These are phyloP conservation scores for Perognathus longimembris DNA, from an alignment of 2,113 vertebrate genomes.

Conservation along the genomic window DNA sequence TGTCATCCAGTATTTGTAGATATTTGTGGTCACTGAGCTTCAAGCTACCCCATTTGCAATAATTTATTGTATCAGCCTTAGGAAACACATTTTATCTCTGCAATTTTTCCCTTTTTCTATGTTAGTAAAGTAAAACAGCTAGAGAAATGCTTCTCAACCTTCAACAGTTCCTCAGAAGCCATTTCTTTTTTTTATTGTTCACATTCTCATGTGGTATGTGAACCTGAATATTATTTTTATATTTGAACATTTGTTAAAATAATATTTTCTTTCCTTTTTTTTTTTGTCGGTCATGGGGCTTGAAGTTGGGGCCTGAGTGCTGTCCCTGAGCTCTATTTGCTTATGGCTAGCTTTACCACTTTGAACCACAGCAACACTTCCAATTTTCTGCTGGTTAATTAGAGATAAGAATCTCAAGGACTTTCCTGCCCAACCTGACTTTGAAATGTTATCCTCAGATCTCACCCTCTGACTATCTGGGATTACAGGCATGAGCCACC, in stretches of 20 bases:
- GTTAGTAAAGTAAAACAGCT: neutral
- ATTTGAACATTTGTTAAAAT: neutral
- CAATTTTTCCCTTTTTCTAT: neutral
- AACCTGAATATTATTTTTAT: neutral
- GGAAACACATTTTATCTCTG: neutral
- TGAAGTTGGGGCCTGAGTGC: neutral
- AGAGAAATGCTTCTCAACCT: neutral
- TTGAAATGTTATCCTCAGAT: too few relatives aligned
- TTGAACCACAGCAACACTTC: too few relatives aligned
- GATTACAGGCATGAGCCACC: too few relatives aligned
- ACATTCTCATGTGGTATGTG: neutral
- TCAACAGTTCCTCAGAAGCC: neutral
- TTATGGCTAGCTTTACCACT: too few relatives aligned
- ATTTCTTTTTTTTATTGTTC: constrained; percentile 10
- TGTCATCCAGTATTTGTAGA: too few relatives aligned
- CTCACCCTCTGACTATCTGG: too few relatives aligned
- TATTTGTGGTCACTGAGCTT: neutral
- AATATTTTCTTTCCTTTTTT: neutral
- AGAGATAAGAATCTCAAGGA: too few relatives aligned
- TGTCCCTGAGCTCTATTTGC: too few relatives aligned
- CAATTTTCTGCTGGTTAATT: too few relatives aligned
- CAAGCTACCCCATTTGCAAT: too few relatives aligned
- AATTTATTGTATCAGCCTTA: too few relatives aligned
- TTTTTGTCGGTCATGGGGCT: neutral
- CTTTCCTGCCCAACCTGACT: neutral